Evolutionary conservation across 2,113 vertebrate species (phyloP).

Genomic region (Barnardius zonarius): DNA sequence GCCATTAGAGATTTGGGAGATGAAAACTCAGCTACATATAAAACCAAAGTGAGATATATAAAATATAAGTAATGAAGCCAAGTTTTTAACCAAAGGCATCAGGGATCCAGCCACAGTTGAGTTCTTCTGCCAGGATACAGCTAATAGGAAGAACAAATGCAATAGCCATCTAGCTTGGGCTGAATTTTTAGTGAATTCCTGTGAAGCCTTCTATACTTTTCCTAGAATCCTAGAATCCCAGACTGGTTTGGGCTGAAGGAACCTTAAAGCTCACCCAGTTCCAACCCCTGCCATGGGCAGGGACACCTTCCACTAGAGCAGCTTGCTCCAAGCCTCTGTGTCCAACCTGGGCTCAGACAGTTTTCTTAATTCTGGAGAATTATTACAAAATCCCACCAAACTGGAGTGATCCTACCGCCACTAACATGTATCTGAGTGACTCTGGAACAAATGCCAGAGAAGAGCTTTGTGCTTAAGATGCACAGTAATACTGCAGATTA

Average conservation of each 20-base stretch:
- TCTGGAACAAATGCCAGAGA: neutral
- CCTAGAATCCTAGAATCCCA: neutral
- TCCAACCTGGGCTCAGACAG: neutral
- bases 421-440: neutral
- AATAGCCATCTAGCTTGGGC: neutral
- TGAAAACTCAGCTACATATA: neutral
- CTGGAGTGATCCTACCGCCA: neutral
- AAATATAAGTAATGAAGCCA: neutral
- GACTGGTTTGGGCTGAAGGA: neutral
- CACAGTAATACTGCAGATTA: neutral
- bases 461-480: neutral
- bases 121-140: neutral
- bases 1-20: neutral
- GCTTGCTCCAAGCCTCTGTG: neutral
- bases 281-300: neutral
- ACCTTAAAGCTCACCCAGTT: neutral
- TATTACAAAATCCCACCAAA: neutral
- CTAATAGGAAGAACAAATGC: neutral
- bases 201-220: neutral
- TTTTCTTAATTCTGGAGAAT: neutral
- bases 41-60: neutral
- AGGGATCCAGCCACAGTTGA: neutral
- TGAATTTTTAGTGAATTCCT: neutral
- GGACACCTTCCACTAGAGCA: neutral
- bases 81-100: constrained; percentile 29